A percentile compares a stretch with the other conserved stretches of the same genome.
Conservation (phyloP, 2,888 invertebrate genomes). For the Megaustenia siamemsis region DNA sequence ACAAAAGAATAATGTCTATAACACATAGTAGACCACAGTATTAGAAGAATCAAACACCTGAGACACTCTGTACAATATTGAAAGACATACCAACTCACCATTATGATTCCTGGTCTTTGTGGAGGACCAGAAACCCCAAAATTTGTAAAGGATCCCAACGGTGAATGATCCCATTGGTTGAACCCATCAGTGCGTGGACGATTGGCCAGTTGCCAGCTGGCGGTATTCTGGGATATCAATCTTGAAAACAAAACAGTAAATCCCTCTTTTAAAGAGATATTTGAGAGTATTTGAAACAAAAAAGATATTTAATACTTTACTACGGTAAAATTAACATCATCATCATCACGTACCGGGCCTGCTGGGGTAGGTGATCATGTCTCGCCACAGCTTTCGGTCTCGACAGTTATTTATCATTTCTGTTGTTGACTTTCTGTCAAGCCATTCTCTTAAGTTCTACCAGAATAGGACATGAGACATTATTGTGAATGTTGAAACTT, state of each 20-base stretch:
- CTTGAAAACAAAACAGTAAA: too few relatives aligned
- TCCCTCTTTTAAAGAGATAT: not conserved
- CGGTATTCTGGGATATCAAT: slow-evolving; percentile 53
- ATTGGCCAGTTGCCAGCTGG: slow-evolving; percentile 51
- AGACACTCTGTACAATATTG: not conserved
- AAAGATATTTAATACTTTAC: not conserved
- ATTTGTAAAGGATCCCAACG: slow-evolving; percentile 39
- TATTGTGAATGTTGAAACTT: not conserved
- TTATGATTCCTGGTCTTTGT: slow-evolving; percentile 39
- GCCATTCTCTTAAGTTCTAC: too few relatives aligned
- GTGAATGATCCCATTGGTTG: slow-evolving; percentile 57
- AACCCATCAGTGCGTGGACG: slow-evolving; percentile 53
- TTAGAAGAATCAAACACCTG: not conserved
- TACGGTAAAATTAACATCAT: too few relatives aligned
- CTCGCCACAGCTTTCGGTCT: too few relatives aligned
- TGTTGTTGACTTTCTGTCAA: too few relatives aligned
- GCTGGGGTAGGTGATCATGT: too few relatives aligned
- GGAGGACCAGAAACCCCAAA: slow-evolving; percentile 57
- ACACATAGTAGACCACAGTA: too few relatives aligned
- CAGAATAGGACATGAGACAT: not conserved
- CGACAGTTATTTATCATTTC: too few relatives aligned
- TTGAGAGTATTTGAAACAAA: not conserved
- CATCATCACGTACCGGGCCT: too few relatives aligned
- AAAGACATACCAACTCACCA: slow-evolving; percentile 24
- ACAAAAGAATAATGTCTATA: not conserved